Evolutionary conservation across 2,888 invertebrate genomes (phyloP).

Genomic region (Cryptocephalus primarius): DNA sequence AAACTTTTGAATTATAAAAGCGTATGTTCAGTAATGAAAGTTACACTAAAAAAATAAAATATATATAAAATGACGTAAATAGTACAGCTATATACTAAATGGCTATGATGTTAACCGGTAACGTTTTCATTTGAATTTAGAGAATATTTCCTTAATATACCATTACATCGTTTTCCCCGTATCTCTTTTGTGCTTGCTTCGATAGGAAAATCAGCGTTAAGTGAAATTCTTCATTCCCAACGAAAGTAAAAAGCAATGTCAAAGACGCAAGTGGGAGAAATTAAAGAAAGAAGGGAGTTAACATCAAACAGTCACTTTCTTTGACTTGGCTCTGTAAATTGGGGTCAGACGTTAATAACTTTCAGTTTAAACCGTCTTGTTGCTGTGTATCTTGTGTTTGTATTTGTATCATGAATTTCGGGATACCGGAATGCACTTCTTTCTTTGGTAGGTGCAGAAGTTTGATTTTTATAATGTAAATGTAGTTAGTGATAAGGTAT

Average conservation of each 20-base stretch:
- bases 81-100: too few species aligned
- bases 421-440: constrained; percentile 24
- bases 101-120: too few species aligned
- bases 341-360: constrained; percentile 32
- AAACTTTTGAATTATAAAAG: too few species aligned
- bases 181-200: too few species aligned
- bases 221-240: constrained; percentile 29
- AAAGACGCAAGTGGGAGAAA: constrained; percentile 33
- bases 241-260: constrained; percentile 34
- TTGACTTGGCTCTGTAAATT: constrained; percentile 32
- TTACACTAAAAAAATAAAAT: too few species aligned
- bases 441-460: constrained; percentile 19
- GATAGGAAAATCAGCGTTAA: constrained; percentile 9
- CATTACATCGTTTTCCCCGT: too few species aligned
- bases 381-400: constrained; percentile 20
- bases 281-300: constrained; percentile 31
- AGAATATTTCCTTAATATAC: too few species aligned
- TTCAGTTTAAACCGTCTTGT: constrained; percentile 24
- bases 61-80: too few species aligned
- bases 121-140: too few species aligned
- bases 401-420: constrained; percentile 18
- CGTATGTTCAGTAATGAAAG: too few species aligned
- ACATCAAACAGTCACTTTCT: constrained; percentile 33
- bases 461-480: background rate
- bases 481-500: too few species aligned